Conservation (phyloP, 2,888 invertebrate genomes). For the Eulithis testata region DNA sequence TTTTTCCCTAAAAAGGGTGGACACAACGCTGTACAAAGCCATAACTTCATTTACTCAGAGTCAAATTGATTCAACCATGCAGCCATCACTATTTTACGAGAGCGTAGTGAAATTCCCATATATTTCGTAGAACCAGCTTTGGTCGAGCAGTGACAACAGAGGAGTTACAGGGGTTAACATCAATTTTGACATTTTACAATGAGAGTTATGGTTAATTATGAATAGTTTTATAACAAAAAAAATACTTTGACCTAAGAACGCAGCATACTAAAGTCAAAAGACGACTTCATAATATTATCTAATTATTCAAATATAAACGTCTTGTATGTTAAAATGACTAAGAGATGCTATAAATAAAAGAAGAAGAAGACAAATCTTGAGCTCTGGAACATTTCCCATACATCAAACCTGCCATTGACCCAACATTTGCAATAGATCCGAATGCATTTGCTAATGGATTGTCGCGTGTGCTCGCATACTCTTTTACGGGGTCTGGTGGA, state of each 20-base stretch:
- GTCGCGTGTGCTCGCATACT: conserved; percentile 32
- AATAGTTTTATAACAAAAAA: no score
- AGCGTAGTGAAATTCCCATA: background rate
- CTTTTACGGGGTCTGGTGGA: conserved; percentile 24
- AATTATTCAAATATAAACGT: no score
- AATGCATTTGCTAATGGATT: conserved; percentile 43
- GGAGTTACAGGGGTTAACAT: no score
- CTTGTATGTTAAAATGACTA: no score
- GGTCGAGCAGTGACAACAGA: background rate
- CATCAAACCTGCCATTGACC: conserved; percentile 17
- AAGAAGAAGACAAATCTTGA: no score
- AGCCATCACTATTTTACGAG: conserved; percentile 16
- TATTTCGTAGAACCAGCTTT: background rate
- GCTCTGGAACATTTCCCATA: background rate
- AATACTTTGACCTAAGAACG: no score
- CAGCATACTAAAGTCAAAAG: no score
- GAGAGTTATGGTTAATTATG: no score
- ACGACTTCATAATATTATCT: no score
- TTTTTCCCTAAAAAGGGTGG: conserved; percentile 1
- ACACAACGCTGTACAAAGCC: conserved; percentile 2
- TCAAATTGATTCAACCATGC: conserved; percentile 23
- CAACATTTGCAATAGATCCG: conserved; percentile 20
- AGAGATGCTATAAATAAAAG: no score
- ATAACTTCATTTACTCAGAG: conserved; percentile 24
- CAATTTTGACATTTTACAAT: no score